Percentiles rank a stretch among this genome's conserved stretches.
phyloP scores from a whole-genome alignment of 2,888 invertebrate species.

The Willowsia nigromaculata region DNA sequence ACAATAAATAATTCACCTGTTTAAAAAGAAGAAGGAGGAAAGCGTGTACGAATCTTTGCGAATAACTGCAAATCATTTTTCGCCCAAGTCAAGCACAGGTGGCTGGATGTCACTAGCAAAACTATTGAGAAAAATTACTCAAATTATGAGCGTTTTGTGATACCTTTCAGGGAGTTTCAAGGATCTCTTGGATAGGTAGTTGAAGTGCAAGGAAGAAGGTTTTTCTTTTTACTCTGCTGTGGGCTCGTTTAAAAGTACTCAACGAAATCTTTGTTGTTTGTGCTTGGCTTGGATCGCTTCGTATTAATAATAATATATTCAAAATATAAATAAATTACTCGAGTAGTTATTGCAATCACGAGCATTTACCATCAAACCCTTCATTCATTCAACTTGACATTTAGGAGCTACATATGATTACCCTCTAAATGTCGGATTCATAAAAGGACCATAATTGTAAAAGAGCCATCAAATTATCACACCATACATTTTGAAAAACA shows the following conservation, averaged over 20 bases:
- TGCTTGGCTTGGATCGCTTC: too few species aligned
- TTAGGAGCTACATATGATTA: too few species aligned
- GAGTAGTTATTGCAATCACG: background rate
- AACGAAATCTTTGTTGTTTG: background rate
- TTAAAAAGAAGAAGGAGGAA: background rate
- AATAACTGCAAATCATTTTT: background rate
- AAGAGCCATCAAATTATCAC: background rate
- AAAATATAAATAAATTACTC: background rate
- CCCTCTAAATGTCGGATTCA: background rate
- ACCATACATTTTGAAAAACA: conserved; percentile 4
- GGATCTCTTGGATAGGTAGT: conserved; percentile 26
- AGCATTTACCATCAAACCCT: background rate
- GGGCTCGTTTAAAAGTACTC: background rate
- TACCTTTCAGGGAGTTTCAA: conserved; percentile 55
- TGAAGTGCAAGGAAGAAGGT: conserved; percentile 1
- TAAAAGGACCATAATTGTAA: background rate
- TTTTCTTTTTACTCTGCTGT: background rate
- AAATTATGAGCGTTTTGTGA: background rate
- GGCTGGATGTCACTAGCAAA: background rate
- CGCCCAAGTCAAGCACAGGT: background rate
- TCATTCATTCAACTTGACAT: background rate
- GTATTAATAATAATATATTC: too few species aligned
- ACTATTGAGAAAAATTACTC: background rate
- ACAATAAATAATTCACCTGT: background rate
- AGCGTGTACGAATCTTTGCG: background rate